phyloP scores from a whole-genome alignment of 2,113 vertebrate species.

The Haplochromis vanheusdeni region DNA sequence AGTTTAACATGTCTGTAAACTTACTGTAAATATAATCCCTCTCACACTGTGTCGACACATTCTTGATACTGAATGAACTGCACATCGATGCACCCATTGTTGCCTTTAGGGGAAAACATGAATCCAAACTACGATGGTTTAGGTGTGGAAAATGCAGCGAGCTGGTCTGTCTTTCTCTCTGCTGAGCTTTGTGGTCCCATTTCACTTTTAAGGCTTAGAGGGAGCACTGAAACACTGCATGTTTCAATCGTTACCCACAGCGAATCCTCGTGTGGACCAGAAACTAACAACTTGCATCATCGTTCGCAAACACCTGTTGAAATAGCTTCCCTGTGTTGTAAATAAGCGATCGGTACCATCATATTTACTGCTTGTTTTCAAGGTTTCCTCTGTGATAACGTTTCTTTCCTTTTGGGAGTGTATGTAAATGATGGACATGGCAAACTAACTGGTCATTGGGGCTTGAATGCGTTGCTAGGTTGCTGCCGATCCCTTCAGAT shows the following conservation, averaged over 20 bases:
- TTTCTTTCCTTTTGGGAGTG: not conserved
- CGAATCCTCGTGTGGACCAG: not conserved
- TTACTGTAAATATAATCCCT: not conserved
- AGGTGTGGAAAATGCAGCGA: not conserved
- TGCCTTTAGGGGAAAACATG: not conserved
- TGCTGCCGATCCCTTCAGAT: not conserved
- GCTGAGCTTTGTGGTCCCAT: conserved; percentile 16
- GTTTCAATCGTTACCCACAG: conserved; percentile 10
- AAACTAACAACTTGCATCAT: conserved; percentile 5
- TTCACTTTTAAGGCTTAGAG: conserved; percentile 58
- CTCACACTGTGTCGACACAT: not conserved
- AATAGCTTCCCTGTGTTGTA: conserved; percentile 35
- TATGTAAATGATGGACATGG: not conserved
- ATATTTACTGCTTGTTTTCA: conserved; percentile 31
- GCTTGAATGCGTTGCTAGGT: not conserved
- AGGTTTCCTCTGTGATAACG: not conserved
- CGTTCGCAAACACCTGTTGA: not conserved
- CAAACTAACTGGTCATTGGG: not conserved
- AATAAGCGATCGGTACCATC: conserved; percentile 36
- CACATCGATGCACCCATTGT: not conserved
- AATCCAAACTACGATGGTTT: not conserved
- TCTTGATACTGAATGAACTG: not conserved
- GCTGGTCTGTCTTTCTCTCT: conserved; percentile 27
- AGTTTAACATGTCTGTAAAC: not conserved
- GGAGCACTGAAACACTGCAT: conserved; percentile 71